Conservation (phyloP, 2,888 invertebrate species). For the Seladonia tumulorum region DNA sequence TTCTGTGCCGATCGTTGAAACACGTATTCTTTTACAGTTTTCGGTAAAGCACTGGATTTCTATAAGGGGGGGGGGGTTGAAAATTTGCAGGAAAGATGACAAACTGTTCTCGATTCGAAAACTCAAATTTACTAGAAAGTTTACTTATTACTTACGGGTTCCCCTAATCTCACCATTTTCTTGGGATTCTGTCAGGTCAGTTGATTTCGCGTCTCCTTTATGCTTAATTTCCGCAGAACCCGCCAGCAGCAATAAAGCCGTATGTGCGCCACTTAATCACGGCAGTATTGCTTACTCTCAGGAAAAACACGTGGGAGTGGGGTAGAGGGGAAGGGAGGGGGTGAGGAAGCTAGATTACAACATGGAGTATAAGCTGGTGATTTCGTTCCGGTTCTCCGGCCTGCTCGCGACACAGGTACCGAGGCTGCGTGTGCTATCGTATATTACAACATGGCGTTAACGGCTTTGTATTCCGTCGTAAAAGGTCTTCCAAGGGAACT, state of each 20-base stretch:
- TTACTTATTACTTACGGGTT: no score
- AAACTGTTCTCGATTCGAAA: no score
- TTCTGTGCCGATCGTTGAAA: no score
- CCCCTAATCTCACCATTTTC: not conserved
- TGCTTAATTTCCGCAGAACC: not conserved
- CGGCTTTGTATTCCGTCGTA: constrained; percentile 64
- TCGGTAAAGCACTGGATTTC: no score
- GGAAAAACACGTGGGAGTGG: not conserved
- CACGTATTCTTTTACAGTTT: no score
- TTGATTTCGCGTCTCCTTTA: not conserved
- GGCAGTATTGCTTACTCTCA: not conserved
- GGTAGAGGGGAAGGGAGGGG: not conserved
- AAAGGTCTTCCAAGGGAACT: constrained; percentile 50
- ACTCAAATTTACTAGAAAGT: no score
- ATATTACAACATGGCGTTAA: constrained; percentile 58
- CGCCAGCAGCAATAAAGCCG: not conserved
- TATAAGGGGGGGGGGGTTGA: no score
- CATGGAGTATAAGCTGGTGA: not conserved
- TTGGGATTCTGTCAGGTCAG: not conserved
- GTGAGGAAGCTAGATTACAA: not conserved
- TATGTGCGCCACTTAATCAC: not conserved
- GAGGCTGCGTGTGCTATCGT: constrained; percentile 53
- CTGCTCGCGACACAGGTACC: constrained; percentile 42
- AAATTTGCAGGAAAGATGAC: no score
- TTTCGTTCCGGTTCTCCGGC: constrained; percentile 18